Base-by-base conservation (phyloP, 2,888 invertebrate genomes). In the Blera fallax region DNA sequence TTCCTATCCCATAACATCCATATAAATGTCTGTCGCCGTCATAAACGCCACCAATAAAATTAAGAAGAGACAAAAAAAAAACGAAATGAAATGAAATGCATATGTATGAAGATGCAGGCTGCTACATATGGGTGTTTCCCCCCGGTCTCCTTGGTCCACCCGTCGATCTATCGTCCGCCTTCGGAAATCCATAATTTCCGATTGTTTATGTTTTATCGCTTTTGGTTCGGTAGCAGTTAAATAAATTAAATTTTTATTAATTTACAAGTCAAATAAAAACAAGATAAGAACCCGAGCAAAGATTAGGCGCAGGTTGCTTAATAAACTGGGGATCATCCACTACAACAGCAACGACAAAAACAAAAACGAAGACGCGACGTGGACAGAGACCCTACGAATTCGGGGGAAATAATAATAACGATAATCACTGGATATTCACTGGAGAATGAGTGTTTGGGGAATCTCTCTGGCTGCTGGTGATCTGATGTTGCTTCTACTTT, bases 201-300 rank as follows among this genome's bases (percentile, higher is more conserved):
- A 83, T 87, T 82, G 83, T 83, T 82, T 88, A 87, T 88, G 87
- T 87, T 87, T 88, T 87, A 87, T 88, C 83, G 85, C 82, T 83
- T 88, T 88, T 69, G 88, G 88, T 88, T 89, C 91, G 88, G 91
- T 89, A 91, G 91, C 90, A 84, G 88, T 87, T 88, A 88, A 88
- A 89, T 89, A 89, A 89, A 89, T 89, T 88, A 90, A 89, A 88
- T 89, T 88, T 90, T 90, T 90, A 90, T 90, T 90, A 90, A 91
- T 90, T 91, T 91, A 90, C 90, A 90, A 90, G 89, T 87, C 88
- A 90, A 89, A 90, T 90, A 90, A 87, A 87, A 77, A 87, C 81
- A 83, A 84, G 70, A 84, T 81, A 84, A 87, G 77, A 76, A 73
- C 62, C 70, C 60, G 64, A 80, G 84, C 67, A 69, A 54, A 73